Percentiles rank a stretch among this genome's conserved stretches.
Conservation (phyloP, 2,797 vertebrate species). For the Myripristis jacobus region DNA sequence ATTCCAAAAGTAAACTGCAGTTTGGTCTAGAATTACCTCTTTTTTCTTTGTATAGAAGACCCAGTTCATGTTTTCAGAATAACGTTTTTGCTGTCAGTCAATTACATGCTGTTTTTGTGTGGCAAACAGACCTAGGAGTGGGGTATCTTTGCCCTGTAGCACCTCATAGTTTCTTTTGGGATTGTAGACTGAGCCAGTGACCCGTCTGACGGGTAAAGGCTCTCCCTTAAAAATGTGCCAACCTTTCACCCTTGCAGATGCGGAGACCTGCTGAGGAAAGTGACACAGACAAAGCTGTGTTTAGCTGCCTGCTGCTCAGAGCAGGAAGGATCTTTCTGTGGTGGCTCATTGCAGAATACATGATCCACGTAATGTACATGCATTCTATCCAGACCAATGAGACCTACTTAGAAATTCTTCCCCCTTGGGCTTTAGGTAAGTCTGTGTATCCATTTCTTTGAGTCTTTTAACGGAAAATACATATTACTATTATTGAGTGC, state of each 20-base stretch:
- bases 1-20: conserved; percentile 11
- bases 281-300: conserved; percentile 62
- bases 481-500: neutral
- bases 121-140: neutral
- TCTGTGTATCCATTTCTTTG: conserved; percentile 23
- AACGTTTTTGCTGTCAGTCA: neutral
- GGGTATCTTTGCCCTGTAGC: neutral
- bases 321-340: conserved; percentile 87
- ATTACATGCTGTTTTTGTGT: neutral
- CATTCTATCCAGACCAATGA: conserved; percentile 90
- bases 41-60: conserved; percentile 15
- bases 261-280: conserved; percentile 70
- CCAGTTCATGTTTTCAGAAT: too few relatives aligned
- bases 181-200: neutral
- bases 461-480: neutral
- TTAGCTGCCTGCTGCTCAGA: conserved; percentile 70
- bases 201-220: neutral
- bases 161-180: neutral
- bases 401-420: conserved; percentile 87
- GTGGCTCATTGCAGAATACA: conserved; percentile 93
- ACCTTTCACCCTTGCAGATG: conserved; percentile 82
- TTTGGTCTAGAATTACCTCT: conserved; percentile 8
- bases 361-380: conserved; percentile 95
- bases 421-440: conserved; percentile 93
- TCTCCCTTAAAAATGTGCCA: conserved; percentile 12